Evolutionary conservation across 1,140 invertebrate species (phyloP).

Genomic region (Rhyzopertha dominica): DNA sequence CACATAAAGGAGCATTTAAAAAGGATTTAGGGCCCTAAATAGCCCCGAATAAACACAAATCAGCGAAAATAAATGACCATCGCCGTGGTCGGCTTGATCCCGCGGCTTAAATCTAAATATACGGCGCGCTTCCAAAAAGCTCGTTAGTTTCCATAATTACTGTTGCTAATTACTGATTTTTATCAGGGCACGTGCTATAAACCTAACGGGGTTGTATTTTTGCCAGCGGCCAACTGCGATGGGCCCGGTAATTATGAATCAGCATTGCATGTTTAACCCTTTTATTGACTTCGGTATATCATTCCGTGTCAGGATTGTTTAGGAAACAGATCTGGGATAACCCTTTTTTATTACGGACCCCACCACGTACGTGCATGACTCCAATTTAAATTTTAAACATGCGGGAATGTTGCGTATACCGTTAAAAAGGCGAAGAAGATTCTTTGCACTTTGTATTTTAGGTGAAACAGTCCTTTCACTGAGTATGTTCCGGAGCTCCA

Average conservation of each 20-base stretch:
- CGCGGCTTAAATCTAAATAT: conserved; percentile 22
- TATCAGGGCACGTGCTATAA: conserved; percentile 43
- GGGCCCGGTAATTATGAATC: conserved; percentile 40
- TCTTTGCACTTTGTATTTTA: too few relatives aligned
- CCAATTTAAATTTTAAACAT: too few relatives aligned
- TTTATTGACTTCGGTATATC: conserved; percentile 39
- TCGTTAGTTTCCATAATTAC: conserved; percentile 46
- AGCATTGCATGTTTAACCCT: conserved; percentile 41
- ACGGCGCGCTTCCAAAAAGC: conserved; percentile 35
- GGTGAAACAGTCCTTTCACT: too few relatives aligned
- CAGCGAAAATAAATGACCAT: conserved; percentile 35
- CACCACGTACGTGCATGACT: too few relatives aligned
- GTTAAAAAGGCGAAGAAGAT: too few relatives aligned
- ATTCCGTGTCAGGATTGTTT: conserved; percentile 31
- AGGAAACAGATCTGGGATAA: too few relatives aligned
- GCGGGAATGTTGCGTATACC: too few relatives aligned
- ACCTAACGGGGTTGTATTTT: conserved; percentile 32
- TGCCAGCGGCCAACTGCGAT: conserved; percentile 18
- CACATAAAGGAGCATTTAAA: too few relatives aligned
- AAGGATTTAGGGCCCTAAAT: too few relatives aligned
- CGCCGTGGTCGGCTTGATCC: conserved; percentile 26
- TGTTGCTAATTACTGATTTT: conserved; percentile 46
- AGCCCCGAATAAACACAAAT: conserved; percentile 33
- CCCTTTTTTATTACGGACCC: too few relatives aligned
- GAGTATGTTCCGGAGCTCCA: too few relatives aligned